These are phyloP conservation scores for Saccopteryx leptura DNA, from an alignment of 2,113 vertebrate species.

Conservation along the genomic window DNA sequence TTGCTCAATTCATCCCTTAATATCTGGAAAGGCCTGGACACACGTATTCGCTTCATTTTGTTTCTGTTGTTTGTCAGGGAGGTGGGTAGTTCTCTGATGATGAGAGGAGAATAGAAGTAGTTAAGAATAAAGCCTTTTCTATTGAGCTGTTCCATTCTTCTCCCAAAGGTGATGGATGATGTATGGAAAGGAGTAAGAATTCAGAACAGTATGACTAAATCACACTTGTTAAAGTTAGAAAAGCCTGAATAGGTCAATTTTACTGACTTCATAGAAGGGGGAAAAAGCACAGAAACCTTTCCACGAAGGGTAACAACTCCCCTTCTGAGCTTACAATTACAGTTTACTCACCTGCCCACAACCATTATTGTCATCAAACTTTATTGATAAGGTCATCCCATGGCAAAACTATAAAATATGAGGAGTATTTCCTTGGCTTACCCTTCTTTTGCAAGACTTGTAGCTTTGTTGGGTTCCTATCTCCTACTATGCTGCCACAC, in stretches of 20 bases:
- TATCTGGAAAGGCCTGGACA: not conserved
- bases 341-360: conserved; percentile 77
- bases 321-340: conserved; percentile 68
- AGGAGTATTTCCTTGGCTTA: conserved; percentile 4
- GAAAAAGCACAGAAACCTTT: conserved; percentile 73
- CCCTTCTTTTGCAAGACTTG: not conserved
- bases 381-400: conserved; percentile 72
- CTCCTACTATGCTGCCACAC: not conserved
- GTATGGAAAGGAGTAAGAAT: conserved; percentile 79
- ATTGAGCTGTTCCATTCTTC: conserved; percentile 75
- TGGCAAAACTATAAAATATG: conserved; percentile 53
- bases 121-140: conserved; percentile 79
- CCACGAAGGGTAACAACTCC: conserved; percentile 59
- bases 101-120: conserved; percentile 69
- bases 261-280: conserved; percentile 74
- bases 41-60: not conserved
- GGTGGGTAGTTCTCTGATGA: conserved; percentile 60
- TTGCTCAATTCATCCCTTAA: not conserved
- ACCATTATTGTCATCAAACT: conserved; percentile 78
- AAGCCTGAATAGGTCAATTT: conserved; percentile 86
- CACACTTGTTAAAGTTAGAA: conserved; percentile 83
- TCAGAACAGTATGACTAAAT: conserved; percentile 85
- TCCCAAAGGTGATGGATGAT: conserved; percentile 52
- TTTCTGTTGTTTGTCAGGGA: conserved; percentile 12
- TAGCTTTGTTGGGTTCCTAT: not conserved